Base-by-base conservation (phyloP, 2,113 vertebrate species). In the Propithecus coquereli region DNA sequence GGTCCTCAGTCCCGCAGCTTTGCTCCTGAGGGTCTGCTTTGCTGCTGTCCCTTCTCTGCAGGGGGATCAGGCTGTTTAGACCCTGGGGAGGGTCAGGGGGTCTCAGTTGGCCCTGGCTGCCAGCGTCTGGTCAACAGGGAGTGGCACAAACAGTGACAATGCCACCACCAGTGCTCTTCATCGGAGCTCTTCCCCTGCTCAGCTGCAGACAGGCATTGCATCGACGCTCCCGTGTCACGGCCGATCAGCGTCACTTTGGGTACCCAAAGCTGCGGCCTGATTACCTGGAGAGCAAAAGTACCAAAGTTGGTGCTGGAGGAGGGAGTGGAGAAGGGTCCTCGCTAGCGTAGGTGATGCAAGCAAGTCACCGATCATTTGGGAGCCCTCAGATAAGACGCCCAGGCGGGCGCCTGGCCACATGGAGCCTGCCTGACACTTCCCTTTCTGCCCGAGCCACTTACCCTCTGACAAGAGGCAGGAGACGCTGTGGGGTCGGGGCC, bases 331-430 rank as follows among this genome's bases (percentile, higher is more conserved):
- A 9, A 20, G 37, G 14, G 25, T 40, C 34, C 5, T 34, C 16
- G 20, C 43, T n/a, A 1, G 40, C 1, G 27, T 17, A 9, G 80
- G 43, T 40, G 57, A 52, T 3, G 5, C 16, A 0, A 18, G 6
- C 30, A 80, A 22, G 57, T 34, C 17, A 66, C 5, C 0, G 7
- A 1, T 22, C 61, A 9, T 12, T 37, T 40, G 57, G 84, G 13
- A 54, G 30, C 40, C 34, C 30, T 17, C 12, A 2, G 47, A 34
- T 14, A 1, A 4, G 68, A 52, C 11, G 11, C 37, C 10, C 45
- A 10, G 14, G 23, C 2, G 1, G 32, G 5, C 10, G 23, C 16
- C 27, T 20, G 27, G 77, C 12, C 37, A 70, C 0, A 0, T 0
- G 6, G n/a, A 57, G 25, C 50, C 70, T 34, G 18, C 17, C 43